Evolutionary conservation across 2,113 vertebrate genomes (phyloP).

Genomic region (Gymnocephalus cernua): DNA sequence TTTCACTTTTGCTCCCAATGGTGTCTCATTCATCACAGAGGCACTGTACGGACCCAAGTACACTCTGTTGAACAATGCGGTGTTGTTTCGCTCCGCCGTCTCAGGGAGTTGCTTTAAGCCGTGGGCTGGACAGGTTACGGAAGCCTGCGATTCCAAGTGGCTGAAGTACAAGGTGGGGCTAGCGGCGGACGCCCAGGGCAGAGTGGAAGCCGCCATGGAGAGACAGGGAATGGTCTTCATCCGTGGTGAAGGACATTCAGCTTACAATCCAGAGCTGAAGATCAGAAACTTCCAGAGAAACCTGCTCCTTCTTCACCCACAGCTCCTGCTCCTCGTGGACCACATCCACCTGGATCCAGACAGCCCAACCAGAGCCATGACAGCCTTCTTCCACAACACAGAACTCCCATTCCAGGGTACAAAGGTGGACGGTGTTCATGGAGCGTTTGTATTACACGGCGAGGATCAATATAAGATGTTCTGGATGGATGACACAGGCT

Average conservation of each 20-base stretch:
- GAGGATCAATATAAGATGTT: conserved; percentile 94
- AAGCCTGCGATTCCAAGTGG: conserved; percentile 97
- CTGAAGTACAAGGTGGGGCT: conserved; percentile 93
- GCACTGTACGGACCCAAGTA: conserved; percentile 98
- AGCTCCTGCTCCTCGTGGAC: conserved; percentile 95
- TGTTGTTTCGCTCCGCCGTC: conserved; percentile 90
- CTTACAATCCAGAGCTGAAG: conserved; percentile 90
- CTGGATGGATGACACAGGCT: conserved; percentile 96
- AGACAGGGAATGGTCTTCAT: conserved; percentile 92
- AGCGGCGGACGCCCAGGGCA: conserved; percentile 91
- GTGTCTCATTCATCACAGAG: conserved; percentile 96
- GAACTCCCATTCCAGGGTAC: conserved; percentile 91
- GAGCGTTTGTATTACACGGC: conserved; percentile 89
- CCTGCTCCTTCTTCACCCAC: conserved; percentile 93
- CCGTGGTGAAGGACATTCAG: conserved; percentile 90
- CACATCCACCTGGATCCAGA: conserved; percentile 90
- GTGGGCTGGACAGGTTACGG: conserved; percentile 97
- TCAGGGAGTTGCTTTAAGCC: conserved; percentile 92
- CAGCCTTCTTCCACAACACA: conserved; percentile 97
- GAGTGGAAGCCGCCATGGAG: conserved; percentile 88
- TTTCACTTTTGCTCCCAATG: conserved; percentile 95
- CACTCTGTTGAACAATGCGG: conserved; percentile 93
- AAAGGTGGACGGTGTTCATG: conserved; percentile 87
- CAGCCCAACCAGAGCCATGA: conserved; percentile 87
- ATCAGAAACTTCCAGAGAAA: conserved; percentile 92